phyloP scores from a whole-genome alignment of 2,888 invertebrate species.

The Acleris laterana region DNA sequence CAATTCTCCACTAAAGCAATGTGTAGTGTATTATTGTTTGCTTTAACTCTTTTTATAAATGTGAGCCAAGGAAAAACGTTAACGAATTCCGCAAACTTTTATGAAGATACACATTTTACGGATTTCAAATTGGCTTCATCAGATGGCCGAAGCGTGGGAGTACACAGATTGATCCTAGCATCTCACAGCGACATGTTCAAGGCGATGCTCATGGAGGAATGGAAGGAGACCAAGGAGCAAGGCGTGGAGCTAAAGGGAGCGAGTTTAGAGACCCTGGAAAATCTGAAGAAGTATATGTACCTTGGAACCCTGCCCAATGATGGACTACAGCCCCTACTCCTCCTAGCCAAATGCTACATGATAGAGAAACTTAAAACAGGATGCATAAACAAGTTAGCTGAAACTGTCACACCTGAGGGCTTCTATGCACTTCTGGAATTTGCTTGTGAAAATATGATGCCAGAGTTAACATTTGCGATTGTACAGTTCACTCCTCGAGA shows the following conservation, averaged over 20 bases:
- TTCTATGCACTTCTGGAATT: conserved; percentile 55
- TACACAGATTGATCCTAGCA: conserved; percentile 58
- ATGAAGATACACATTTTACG: conserved; percentile 56
- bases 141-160: conserved; percentile 56
- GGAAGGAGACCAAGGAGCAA: conserved; percentile 57
- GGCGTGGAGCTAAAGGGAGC: conserved; percentile 54
- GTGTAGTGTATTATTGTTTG: no score
- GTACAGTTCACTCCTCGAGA: conserved; percentile 43
- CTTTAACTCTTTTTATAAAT: neutral
- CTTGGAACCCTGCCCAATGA: conserved; percentile 51
- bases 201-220: conserved; percentile 55
- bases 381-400: conserved; percentile 55
- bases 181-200: conserved; percentile 58
- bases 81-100: conserved; percentile 38
- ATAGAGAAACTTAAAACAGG: conserved; percentile 59
- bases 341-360: conserved; percentile 57
- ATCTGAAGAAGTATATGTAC: conserved; percentile 60
- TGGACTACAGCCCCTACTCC: conserved; percentile 54
- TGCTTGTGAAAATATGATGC: conserved; percentile 54
- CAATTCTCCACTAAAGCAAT: no score
- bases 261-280: conserved; percentile 51
- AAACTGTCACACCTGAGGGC: conserved; percentile 43
- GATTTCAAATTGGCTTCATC: conserved; percentile 60
- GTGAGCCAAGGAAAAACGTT: neutral
- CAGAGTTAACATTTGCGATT: conserved; percentile 51